Base-by-base conservation (phyloP, 2,797 vertebrate genomes). In the Galaxias olidus region DNA sequence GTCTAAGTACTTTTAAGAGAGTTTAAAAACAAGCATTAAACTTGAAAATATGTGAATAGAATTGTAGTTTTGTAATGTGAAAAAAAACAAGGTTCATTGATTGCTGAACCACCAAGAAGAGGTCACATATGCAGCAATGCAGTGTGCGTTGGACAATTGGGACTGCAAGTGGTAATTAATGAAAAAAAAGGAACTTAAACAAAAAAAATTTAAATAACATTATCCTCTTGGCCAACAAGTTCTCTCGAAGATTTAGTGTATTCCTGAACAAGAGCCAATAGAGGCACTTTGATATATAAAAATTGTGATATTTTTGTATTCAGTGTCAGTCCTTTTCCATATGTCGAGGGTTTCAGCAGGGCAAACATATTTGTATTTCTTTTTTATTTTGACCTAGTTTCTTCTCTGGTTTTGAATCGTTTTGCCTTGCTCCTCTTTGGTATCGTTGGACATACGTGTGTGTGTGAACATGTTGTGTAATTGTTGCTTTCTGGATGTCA, bases 281-380 rank as follows among this genome's bases (percentile, higher is more conserved):
- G 82, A 91, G 90, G 90, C 89, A 84, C 87, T 93, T 92, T 93
- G 92, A 95, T 93, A 94, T 91, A 92, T 92, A 93, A 90, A 87
- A 94, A 94, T 91, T 94, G 94, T 96, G 90, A 93, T 96, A 96
- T 96, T 97, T 96, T 96, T 96, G 94, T 96, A 96, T 93, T 91
- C 84, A 88, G 90, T 93, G 94, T 95, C 89, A 71, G 92, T 92
- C 92, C 84, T 91, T 92, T 90, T 86, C 92, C 91, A 87, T 90
- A 91, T 90, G 90, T 92, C 89, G 90, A 91, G 91, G 87, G 90
- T 91, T 87, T 83, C 77, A 90, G 90, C 87, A 90, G 89, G 90
- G 91, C 90, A 89, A 86, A 87, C 90, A 84, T 90, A 88, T 90
- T 87, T 87, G 87, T 87, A 85, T 78, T 73, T 57, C 69, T 83